Evolutionary conservation across 2,888 invertebrate genomes (phyloP), one percentile per base, ranked within the genome.

Genomic region (Theristus sp.): DNA sequence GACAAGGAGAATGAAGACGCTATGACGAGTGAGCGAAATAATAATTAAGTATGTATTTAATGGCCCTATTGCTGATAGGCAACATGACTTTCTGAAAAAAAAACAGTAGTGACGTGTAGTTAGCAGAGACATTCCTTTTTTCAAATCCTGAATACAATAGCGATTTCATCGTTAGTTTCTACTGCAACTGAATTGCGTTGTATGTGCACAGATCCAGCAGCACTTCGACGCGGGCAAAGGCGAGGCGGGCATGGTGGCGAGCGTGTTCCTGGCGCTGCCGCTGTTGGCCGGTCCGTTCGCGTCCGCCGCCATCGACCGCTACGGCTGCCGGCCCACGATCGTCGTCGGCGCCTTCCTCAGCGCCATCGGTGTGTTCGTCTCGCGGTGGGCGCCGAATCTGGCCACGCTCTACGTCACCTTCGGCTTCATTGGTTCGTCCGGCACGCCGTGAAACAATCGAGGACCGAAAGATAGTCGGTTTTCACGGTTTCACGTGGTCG

Each of bases 191-290:
- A 38, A 38, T 38, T 38, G 6, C 6, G 38, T 13, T 13, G 38
- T 38, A 38, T 38, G 6, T 38, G 10, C 38, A 6, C 38, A 89
- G 72, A 85, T 90, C 70, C 78, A 87, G 61, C 82, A 85, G 67
- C 85, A 87, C 74, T 91, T 89, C 76, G 83, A 84, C 56, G 84
- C 86, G 71, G 84, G 84, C 59, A 86, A 87, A 68, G 84, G 87
- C 60, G 85, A 86, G 71, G 89, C 90, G 0, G 87, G 89, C 1
- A 86, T 87, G 84, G 85, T 90, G 64, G 89, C 87, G 1, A 85
- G 88, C 0, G 79, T 91, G 58, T 89, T 91, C 74, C 86, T 89
- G 82, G 86, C 89, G 53, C 86, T 89, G 82, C 90, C 91, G 10
- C 78, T 91, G 62, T 75, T 88, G 20, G 85, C 86, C 0, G 87